These are phyloP conservation scores for Sus cebifrons DNA, from an alignment of 2,797 vertebrate species.

Conservation along the genomic window DNA sequence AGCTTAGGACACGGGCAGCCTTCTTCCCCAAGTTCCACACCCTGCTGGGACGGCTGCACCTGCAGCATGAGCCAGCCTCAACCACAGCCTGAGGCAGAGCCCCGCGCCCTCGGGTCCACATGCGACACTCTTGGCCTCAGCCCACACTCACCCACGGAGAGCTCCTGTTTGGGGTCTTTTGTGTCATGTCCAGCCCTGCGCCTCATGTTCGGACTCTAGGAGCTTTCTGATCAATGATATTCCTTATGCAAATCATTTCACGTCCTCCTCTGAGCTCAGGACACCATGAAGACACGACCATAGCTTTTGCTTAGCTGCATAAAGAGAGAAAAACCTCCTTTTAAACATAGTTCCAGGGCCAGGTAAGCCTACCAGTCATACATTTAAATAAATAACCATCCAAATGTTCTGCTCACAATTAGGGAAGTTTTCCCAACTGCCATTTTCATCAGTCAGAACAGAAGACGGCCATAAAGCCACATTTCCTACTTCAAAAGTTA, in stretches of 20 bases:
- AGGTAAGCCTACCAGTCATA: neutral
- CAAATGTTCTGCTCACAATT: constrained; percentile 30
- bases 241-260: neutral
- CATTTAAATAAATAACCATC: neutral
- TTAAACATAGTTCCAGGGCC: neutral
- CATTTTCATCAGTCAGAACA: neutral
- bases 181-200: neutral
- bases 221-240: constrained; percentile 20
- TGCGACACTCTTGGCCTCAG: neutral
- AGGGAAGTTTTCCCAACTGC: constrained; percentile 10
- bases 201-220: neutral
- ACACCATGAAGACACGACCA: neutral
- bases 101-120: too few species aligned
- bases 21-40: neutral
- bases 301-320: constrained; percentile 21
- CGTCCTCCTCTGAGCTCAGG: neutral
- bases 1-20: neutral
- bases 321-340: neutral
- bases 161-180: neutral
- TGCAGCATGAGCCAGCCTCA: neutral
- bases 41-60: neutral
- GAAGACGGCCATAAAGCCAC: constrained; percentile 5
- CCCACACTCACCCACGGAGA: neutral
- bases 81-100: neutral
- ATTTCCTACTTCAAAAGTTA: constrained; percentile 52